Percentiles rank a stretch among this genome's conserved stretches.
Evolutionary conservation across 2,797 vertebrate genomes (phyloP).

Genomic region (Tauraco hartlaubi): DNA sequence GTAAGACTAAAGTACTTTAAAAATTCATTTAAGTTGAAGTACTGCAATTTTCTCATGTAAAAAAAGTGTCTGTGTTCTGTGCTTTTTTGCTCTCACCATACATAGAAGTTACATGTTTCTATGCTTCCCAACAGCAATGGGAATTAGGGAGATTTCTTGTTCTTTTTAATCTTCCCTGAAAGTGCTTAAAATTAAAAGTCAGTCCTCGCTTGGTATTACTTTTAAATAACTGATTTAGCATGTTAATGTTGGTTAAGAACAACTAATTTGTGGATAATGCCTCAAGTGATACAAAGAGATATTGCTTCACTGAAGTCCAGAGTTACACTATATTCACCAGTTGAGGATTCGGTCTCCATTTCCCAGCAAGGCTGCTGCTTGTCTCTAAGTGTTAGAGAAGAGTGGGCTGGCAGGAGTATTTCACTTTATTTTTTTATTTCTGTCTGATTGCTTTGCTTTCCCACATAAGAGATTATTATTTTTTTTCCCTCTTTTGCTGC

Average conservation of each 20-base stretch:
- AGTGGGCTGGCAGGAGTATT: neutral
- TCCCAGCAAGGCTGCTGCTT: neutral
- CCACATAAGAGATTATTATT: neutral
- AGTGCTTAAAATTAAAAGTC: neutral
- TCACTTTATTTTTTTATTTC: neutral
- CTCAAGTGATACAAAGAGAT: neutral
- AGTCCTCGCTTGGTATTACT: neutral
- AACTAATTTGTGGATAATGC: neutral
- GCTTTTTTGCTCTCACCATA: neutral
- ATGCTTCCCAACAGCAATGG: neutral
- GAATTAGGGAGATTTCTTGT: neutral
- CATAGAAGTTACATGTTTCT: neutral
- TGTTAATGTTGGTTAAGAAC: neutral
- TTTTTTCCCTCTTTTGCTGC: neutral
- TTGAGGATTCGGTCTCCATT: neutral
- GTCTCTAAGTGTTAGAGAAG: neutral
- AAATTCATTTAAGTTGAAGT: neutral
- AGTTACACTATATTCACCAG: rapidly evolving
- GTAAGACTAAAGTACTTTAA: neutral
- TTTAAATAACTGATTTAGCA: neutral
- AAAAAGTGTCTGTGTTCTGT: neutral
- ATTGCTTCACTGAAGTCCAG: neutral
- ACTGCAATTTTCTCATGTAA: neutral
- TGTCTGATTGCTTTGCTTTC: neutral
- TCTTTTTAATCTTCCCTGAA: neutral